Percentiles rank a stretch among this genome's conserved stretches.
phyloP scores from a whole-genome alignment of 2,113 vertebrate genomes.

The Pelmatolapia mariae region DNA sequence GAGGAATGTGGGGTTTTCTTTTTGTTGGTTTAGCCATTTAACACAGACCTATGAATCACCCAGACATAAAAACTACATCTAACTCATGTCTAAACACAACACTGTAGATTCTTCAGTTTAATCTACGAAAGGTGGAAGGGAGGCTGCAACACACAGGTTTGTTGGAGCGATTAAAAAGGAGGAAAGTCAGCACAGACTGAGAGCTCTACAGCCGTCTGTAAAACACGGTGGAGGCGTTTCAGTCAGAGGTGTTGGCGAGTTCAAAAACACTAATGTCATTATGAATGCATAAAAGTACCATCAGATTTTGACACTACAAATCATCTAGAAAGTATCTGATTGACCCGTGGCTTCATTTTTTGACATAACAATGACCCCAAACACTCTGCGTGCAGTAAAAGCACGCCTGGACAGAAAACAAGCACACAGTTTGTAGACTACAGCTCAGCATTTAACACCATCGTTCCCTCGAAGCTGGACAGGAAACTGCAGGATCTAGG shows the following conservation, averaged over 20 bases:
- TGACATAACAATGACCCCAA: not conserved
- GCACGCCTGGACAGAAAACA: not conserved
- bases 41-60: not conserved
- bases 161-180: not conserved
- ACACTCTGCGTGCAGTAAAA: not conserved
- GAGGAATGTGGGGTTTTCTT: not conserved
- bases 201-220: not conserved
- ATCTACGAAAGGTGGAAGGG: not conserved
- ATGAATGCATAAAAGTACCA: not conserved
- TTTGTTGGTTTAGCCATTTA: not conserved
- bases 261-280: not conserved
- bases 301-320: not conserved
- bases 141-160: not conserved
- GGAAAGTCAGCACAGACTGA: not conserved
- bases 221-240: not conserved
- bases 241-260: not conserved
- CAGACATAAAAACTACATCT: not conserved
- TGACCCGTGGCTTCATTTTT: not conserved
- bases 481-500: too few species aligned
- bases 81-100: not conserved
- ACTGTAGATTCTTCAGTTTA: not conserved
- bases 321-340: not conserved
- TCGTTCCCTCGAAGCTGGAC: too few species aligned
- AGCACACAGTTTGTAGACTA: not conserved
- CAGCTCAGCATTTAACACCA: too few species aligned